phyloP scores from a whole-genome alignment of 2,113 vertebrate species.

The Lanius collurio region DNA sequence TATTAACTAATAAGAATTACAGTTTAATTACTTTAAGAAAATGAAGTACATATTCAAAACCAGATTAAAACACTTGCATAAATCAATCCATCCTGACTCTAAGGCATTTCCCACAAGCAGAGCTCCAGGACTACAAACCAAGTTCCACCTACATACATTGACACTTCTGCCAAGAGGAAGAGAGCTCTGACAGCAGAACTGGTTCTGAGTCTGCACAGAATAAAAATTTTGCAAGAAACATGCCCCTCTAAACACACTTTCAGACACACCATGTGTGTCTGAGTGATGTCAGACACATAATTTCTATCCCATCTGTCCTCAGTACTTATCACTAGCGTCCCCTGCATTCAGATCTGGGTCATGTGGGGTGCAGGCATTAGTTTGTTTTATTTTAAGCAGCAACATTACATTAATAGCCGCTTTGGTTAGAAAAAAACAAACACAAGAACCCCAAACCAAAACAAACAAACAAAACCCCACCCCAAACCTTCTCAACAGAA shows the following conservation, averaged over 20 bases:
- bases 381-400: not conserved
- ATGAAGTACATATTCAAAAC: not conserved
- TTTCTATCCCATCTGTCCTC: not conserved
- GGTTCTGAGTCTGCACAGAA: not conserved
- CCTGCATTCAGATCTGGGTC: not conserved
- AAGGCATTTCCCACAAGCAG: not conserved
- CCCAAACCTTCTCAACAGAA: not conserved
- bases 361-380: accelerated
- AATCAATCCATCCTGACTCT: not conserved
- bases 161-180: not conserved
- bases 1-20: not conserved
- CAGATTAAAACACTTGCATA: not conserved
- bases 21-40: not conserved
- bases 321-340: not conserved
- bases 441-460: not conserved
- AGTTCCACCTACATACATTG: not conserved
- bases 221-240: not conserved
- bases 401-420: not conserved
- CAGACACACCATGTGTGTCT: no score
- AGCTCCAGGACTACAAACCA: not conserved
- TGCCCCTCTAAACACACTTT: not conserved
- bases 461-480: not conserved
- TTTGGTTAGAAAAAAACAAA: not conserved
- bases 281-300: not conserved
- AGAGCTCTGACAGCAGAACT: not conserved